Percentiles rank a stretch among this genome's conserved stretches.
Conservation (phyloP, 1,140 invertebrate genomes). For the Plutomurus gul region DNA sequence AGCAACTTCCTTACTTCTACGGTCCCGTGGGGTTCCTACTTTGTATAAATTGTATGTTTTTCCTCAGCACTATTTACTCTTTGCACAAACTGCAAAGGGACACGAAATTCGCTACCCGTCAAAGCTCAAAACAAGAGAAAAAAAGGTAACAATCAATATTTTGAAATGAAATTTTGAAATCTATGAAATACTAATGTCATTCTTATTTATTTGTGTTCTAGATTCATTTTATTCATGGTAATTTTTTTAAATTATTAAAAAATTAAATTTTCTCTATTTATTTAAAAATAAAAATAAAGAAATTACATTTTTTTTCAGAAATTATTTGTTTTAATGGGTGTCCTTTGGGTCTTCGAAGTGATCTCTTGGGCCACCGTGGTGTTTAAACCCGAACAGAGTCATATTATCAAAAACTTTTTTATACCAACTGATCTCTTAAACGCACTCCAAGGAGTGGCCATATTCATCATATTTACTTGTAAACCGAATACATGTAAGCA, state of each 20-base stretch:
- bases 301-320: no score
- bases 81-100: constrained; percentile 51
- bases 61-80: constrained; percentile 51
- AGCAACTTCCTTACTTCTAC: constrained; percentile 68
- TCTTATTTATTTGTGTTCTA: constrained; percentile 8
- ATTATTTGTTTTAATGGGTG: constrained; percentile 53
- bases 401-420: constrained; percentile 39
- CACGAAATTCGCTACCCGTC: constrained; percentile 51
- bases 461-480: constrained; percentile 53
- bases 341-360: constrained; percentile 53
- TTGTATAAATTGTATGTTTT: constrained; percentile 45
- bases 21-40: constrained; percentile 64
- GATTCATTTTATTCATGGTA: constrained; percentile 52
- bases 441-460: constrained; percentile 50
- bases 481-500: constrained; percentile 53
- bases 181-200: background rate
- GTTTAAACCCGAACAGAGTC: background rate
- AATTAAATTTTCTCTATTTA: no score
- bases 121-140: constrained; percentile 53
- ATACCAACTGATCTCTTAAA: constrained; percentile 51
- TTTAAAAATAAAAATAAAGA: no score
- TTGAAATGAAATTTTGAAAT: background rate
- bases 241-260: no score
- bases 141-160: constrained; percentile 33
- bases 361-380: constrained; percentile 41